phyloP scores from a whole-genome alignment of 2,888 invertebrate species.

The Galeruca laticollis region DNA sequence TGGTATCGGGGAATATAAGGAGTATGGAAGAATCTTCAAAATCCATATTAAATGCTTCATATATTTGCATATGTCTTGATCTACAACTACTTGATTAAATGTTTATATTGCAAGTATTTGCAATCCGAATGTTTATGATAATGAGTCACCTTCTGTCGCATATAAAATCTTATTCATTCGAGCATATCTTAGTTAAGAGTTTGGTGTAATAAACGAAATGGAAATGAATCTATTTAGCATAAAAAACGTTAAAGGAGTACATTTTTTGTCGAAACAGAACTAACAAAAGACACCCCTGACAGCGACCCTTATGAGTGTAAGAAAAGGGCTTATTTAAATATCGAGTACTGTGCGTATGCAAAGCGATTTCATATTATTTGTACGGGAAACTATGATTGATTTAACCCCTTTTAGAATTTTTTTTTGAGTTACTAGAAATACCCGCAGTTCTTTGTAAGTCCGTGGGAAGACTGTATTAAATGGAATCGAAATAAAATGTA shows the following conservation, averaged over 20 bases:
- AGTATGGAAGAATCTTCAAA: too few species aligned
- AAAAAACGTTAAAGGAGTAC: constrained; percentile 43
- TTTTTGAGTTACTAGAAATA: constrained; percentile 23
- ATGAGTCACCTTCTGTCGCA: not conserved
- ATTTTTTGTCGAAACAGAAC: constrained; percentile 37
- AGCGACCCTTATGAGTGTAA: constrained; percentile 43
- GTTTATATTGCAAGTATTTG: too few species aligned
- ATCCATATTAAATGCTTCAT: too few species aligned
- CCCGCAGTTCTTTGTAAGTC: constrained; percentile 23
- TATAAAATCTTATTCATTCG: not conserved
- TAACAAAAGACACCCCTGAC: constrained; percentile 45
- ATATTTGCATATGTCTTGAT: too few species aligned
- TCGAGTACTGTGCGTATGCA: constrained; percentile 43
- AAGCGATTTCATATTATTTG: constrained; percentile 38
- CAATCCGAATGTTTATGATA: not conserved
- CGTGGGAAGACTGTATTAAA: constrained; percentile 22
- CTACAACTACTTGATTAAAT: too few species aligned
- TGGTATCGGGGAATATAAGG: too few species aligned
- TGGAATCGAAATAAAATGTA: constrained; percentile 11
- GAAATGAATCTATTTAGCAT: constrained; percentile 44
- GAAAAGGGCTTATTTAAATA: constrained; percentile 47
- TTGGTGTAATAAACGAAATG: constrained; percentile 25
- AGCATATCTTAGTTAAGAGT: not conserved
- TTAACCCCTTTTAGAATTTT: constrained; percentile 39
- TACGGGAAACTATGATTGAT: constrained; percentile 24